Percentiles rank a stretch among this genome's conserved stretches.
These are phyloP conservation scores for Coptotermes formosanus DNA, from an alignment of 1,140 invertebrate genomes.

Conservation along the genomic window DNA sequence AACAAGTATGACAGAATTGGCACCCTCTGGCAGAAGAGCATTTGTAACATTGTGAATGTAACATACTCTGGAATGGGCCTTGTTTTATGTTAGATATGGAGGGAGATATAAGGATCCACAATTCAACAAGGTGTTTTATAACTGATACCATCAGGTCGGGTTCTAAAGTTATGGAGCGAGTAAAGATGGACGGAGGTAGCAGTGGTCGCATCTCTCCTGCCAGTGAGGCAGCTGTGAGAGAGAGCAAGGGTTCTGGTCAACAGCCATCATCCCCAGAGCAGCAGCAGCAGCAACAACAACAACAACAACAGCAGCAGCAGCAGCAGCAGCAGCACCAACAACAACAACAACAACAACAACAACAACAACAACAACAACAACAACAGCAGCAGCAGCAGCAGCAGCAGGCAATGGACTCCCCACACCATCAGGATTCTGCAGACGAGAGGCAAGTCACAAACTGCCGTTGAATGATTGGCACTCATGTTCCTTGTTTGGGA, in stretches of 20 bases:
- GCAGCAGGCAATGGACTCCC: background rate
- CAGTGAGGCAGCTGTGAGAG: conserved; percentile 48
- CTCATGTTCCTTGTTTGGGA: background rate
- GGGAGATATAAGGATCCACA: too few species aligned
- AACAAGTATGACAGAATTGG: too few species aligned
- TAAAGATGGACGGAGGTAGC: conserved; percentile 39
- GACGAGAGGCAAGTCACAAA: conserved; percentile 1
- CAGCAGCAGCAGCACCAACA: background rate
- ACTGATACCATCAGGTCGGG: conserved; percentile 54
- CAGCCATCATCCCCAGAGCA: background rate
- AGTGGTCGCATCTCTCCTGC: conserved; percentile 60
- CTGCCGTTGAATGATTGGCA: background rate
- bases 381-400: background rate
- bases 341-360: background rate
- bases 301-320: background rate
- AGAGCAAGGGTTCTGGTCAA: background rate
- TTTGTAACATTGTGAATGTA: too few species aligned
- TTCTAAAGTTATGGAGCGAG: conserved; percentile 64
- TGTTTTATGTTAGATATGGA: background rate
- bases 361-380: background rate
- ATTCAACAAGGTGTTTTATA: background rate
- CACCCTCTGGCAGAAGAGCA: too few species aligned
- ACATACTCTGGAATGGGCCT: too few species aligned
- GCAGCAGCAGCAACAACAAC: background rate
- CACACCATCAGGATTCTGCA: background rate